Conservation (phyloP, 1,140 invertebrate species). For the Drosophila lowei region DNA sequence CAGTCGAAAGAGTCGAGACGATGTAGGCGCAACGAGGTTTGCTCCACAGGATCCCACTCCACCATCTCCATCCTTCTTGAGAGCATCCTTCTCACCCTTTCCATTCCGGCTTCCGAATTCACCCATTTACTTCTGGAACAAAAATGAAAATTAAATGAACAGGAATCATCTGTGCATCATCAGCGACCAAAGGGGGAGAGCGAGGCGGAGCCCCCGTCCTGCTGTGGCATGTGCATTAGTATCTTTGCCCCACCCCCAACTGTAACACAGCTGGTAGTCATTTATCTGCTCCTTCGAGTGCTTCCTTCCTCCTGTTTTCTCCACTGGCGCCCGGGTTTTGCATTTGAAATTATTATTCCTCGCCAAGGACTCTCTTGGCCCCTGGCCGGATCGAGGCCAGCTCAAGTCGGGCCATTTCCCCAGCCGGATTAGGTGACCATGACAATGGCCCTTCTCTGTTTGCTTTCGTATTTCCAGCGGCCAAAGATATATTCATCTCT, state of each 20-base stretch:
- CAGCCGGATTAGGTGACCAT: constrained; percentile 78
- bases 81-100: neutral
- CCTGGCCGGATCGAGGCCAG: constrained; percentile 35
- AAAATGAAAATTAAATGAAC: constrained; percentile 71
- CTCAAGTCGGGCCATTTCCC: constrained; percentile 49
- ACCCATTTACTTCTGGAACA: constrained; percentile 33
- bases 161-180: constrained; percentile 68
- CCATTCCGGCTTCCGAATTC: constrained; percentile 9
- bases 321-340: constrained; percentile 34
- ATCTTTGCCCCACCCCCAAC: constrained; percentile 11
- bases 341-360: constrained; percentile 69
- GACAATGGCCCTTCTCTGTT: constrained; percentile 55
- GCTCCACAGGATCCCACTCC: neutral
- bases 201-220: neutral
- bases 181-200: neutral
- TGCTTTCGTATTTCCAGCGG: constrained; percentile 43
- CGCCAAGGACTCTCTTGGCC: constrained; percentile 7
- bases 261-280: constrained; percentile 73
- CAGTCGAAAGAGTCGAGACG: constrained; percentile 38
- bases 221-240: constrained; percentile 61
- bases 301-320: neutral
- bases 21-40: constrained; percentile 29
- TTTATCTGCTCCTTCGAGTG: constrained; percentile 35
- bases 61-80: neutral
- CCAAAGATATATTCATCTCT: too few relatives aligned